Evolutionary conservation across 2,113 vertebrate species (phyloP).

Genomic region (Apaloderma vittatum): DNA sequence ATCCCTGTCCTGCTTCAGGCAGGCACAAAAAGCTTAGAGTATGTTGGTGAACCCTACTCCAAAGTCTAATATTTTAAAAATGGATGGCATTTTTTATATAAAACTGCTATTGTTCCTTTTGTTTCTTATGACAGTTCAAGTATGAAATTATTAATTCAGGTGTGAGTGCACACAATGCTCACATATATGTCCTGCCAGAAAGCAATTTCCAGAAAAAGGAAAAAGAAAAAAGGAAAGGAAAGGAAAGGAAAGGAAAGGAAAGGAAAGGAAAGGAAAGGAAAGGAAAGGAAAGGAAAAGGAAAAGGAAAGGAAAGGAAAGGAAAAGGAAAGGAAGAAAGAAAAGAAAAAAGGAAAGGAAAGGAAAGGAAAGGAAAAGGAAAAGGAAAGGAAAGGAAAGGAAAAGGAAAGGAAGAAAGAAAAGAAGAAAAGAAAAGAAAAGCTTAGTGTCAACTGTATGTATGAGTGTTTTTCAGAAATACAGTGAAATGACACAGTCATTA

Average conservation of each 20-base stretch:
- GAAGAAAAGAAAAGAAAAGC: too few species aligned
- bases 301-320: too few species aligned
- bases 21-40: not conserved
- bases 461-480: not conserved
- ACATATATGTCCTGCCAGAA: not conserved
- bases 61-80: not conserved
- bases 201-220: not conserved
- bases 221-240: too few species aligned
- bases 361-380: too few species aligned
- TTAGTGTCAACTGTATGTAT: not conserved
- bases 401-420: too few species aligned
- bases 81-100: not conserved
- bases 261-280: too few species aligned
- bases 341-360: too few species aligned
- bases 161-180: not conserved
- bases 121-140: not conserved
- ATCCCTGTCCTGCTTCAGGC: not conserved
- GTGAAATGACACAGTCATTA: not conserved
- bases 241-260: too few species aligned
- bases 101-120: not conserved
- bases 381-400: too few species aligned
- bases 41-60: not conserved
- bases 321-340: too few species aligned
- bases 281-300: too few species aligned
- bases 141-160: not conserved